Evolutionary conservation across 2,113 vertebrate genomes (phyloP).

Genomic region (Neolamprologus falcicula): DNA sequence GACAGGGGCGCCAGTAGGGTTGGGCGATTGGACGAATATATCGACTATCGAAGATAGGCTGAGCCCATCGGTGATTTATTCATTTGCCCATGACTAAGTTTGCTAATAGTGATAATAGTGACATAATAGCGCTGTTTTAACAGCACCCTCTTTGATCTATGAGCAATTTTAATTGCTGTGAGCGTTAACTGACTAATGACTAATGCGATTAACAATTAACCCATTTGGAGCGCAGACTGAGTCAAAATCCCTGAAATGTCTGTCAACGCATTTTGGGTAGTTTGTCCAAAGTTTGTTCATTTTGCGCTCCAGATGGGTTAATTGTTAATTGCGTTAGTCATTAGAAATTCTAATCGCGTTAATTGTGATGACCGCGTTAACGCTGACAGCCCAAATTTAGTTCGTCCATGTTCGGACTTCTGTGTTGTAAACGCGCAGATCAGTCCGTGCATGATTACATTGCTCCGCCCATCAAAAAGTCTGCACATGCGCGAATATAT

Average conservation of each 20-base stretch:
- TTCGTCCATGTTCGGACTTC: neutral
- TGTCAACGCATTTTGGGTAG: neutral
- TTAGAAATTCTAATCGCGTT: neutral
- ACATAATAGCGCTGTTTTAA: neutral
- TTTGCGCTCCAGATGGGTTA: neutral
- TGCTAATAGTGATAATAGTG: neutral
- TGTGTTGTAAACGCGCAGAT: neutral
- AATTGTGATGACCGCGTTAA: neutral
- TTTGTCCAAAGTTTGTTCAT: neutral
- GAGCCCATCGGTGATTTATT: neutral
- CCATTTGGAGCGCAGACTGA: neutral
- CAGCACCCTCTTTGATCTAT: neutral
- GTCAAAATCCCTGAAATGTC: neutral
- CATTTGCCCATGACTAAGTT: neutral
- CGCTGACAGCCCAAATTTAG: neutral
- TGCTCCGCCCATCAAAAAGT: neutral
- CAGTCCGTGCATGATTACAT: neutral
- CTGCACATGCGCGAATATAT: neutral
- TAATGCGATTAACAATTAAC: neutral
- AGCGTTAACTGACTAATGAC: neutral
- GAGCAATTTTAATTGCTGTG: neutral
- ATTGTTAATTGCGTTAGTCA: neutral
- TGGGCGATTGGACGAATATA: neutral
- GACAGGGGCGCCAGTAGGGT: neutral
- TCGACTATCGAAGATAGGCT: neutral